Percentiles rank a stretch among this genome's conserved stretches.
These are phyloP conservation scores for Agrypnus murinus DNA, from an alignment of 2,888 invertebrate genomes.

Conservation along the genomic window DNA sequence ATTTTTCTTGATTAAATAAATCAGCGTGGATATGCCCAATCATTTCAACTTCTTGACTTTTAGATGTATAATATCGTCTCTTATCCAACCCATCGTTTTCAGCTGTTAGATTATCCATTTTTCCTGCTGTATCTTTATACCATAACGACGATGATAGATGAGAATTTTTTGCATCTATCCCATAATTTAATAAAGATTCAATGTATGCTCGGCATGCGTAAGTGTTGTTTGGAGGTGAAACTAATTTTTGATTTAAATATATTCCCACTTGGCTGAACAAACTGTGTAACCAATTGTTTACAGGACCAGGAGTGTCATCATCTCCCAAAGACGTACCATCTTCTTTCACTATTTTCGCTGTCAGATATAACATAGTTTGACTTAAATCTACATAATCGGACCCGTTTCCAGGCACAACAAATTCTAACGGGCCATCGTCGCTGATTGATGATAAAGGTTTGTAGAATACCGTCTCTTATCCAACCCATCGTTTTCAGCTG, in stretches of 20 bases:
- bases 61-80: neutral
- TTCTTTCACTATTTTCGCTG: slow-evolving; percentile 20
- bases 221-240: slow-evolving; percentile 25
- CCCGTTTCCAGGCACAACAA: slow-evolving; percentile 30
- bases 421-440: slow-evolving; percentile 24
- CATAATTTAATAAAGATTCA: slow-evolving; percentile 32
- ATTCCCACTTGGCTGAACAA: slow-evolving; percentile 28
- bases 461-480: slow-evolving; percentile 11
- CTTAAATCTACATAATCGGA: slow-evolving; percentile 24
- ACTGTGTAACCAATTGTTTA: slow-evolving; percentile 30
- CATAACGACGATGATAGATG: slow-evolving; percentile 25
- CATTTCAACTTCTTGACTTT: slow-evolving; percentile 27
- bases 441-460: slow-evolving; percentile 19
- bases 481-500: neutral
- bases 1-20: slow-evolving; percentile 31
- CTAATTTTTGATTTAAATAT: slow-evolving; percentile 30
- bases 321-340: slow-evolving; percentile 1
- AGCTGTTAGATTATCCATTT: neutral
- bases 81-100: slow-evolving; percentile 6
- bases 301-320: slow-evolving; percentile 1
- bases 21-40: slow-evolving; percentile 14
- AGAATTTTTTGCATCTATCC: slow-evolving; percentile 19
- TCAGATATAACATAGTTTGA: slow-evolving; percentile 20
- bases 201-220: slow-evolving; percentile 24
- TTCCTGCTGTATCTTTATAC: slow-evolving; percentile 15